phyloP scores from a whole-genome alignment of 2,888 invertebrate genomes.

The Hydropsyche betteni region DNA sequence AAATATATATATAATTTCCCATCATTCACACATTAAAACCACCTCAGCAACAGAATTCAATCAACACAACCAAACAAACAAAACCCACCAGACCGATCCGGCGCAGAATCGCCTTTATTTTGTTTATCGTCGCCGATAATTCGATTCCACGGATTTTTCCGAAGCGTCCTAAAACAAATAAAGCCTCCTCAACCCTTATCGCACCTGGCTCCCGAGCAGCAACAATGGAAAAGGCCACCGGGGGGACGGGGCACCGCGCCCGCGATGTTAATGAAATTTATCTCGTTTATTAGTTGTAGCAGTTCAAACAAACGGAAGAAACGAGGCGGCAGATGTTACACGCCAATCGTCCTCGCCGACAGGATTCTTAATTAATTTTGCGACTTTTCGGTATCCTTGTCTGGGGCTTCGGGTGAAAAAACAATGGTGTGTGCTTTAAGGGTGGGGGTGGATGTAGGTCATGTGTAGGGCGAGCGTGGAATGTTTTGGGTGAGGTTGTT shows the following conservation, averaged over 20 bases:
- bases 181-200: conserved; percentile 8
- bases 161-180: conserved; percentile 20
- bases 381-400: conserved; percentile 15
- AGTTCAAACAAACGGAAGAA: conserved; percentile 36
- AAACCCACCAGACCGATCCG: no score
- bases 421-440: neutral
- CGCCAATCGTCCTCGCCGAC: conserved; percentile 35
- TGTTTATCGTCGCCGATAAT: conserved; percentile 24
- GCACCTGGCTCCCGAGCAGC: conserved; percentile 12
- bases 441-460: neutral
- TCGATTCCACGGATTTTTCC: conserved; percentile 1
- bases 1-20: no score
- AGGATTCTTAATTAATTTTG: conserved; percentile 33
- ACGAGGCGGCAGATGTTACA: conserved; percentile 35
- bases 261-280: conserved; percentile 37
- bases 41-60: no score
- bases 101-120: neutral
- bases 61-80: no score
- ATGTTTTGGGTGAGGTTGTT: no score
- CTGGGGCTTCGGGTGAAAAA: neutral
- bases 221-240: neutral
- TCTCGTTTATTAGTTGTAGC: conserved; percentile 37
- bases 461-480: no score
- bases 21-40: no score
- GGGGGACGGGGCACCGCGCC: neutral